A percentile compares a stretch with the other conserved stretches of the same genome.
These are phyloP conservation scores for Cotesia chilonis DNA, from an alignment of 1,140 invertebrate species.

Conservation along the genomic window DNA sequence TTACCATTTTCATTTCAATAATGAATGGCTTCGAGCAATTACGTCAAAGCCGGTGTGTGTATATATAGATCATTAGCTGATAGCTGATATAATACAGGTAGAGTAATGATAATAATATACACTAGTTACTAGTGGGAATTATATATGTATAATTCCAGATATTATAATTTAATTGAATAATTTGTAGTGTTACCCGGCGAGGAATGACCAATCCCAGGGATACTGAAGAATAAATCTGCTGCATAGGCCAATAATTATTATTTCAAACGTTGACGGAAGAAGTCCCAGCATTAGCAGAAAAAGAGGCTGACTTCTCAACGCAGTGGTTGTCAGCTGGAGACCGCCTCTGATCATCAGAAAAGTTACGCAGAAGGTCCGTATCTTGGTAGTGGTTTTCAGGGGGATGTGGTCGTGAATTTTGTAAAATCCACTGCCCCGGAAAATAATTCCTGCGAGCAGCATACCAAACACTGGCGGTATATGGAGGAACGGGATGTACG, in stretches of 20 bases:
- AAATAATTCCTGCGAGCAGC: conserved; percentile 58
- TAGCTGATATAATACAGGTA: background rate
- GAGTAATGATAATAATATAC: no score
- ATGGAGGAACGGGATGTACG: conserved; percentile 52
- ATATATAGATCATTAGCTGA: conserved; percentile 11
- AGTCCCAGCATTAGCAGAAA: conserved; percentile 52
- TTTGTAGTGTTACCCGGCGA: conserved; percentile 51
- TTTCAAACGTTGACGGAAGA: conserved; percentile 55
- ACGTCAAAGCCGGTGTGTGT: no score
- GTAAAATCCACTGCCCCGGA: conserved; percentile 53
- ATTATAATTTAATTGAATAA: background rate
- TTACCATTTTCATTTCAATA: conserved; percentile 8
- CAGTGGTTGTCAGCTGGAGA: conserved; percentile 54
- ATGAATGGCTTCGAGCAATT: background rate
- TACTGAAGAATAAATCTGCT: conserved; percentile 49
- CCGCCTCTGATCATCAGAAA: conserved; percentile 59
- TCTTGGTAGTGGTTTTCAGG: conserved; percentile 42
- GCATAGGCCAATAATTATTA: conserved; percentile 44
- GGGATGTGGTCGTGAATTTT: conserved; percentile 54
- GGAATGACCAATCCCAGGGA: conserved; percentile 57
- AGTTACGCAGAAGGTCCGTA: conserved; percentile 56
- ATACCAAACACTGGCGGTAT: conserved; percentile 61
- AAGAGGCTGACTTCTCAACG: conserved; percentile 46
- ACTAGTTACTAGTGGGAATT: no score
- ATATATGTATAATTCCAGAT: background rate